A percentile compares a stretch with the other conserved stretches of the same genome.
phyloP scores from a whole-genome alignment of 2,888 invertebrate species.

The Pammene aurita region DNA sequence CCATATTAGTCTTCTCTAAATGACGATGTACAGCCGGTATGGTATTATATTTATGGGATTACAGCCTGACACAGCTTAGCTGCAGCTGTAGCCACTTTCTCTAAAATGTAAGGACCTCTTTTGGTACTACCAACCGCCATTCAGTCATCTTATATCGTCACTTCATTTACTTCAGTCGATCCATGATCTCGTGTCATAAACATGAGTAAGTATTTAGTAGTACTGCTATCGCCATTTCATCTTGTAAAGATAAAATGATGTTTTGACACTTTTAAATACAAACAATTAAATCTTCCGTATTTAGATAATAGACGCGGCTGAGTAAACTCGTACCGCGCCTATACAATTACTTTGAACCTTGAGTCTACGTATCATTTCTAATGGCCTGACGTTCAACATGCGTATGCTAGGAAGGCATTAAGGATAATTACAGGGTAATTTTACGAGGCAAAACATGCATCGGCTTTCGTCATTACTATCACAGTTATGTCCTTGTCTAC shows the following conservation, averaged over 20 bases:
- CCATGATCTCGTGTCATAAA: not conserved
- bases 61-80: no score
- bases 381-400: slow-evolving; percentile 47
- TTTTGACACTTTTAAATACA: slow-evolving; percentile 5
- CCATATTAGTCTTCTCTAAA: no score
- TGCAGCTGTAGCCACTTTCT: no score
- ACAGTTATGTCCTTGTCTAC: slow-evolving; percentile 34
- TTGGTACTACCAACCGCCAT: no score
- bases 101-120: no score
- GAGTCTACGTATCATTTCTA: slow-evolving; percentile 45
- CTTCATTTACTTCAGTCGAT: not conserved
- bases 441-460: slow-evolving; percentile 57
- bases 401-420: slow-evolving; percentile 65
- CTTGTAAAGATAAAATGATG: slow-evolving; percentile 1
- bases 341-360: slow-evolving; percentile 57
- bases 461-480: slow-evolving; percentile 40
- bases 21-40: no score
- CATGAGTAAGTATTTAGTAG: not conserved
- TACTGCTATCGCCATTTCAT: not conserved
- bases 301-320: slow-evolving; percentile 47
- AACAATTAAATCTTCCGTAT: slow-evolving; percentile 18
- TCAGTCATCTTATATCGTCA: no score
- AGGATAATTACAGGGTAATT: slow-evolving; percentile 65
- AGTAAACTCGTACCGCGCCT: slow-evolving; percentile 42
- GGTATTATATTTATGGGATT: no score